Evolutionary conservation across 2,797 vertebrate genomes (phyloP), one percentile per base, ranked within the genome.

Genomic region (Aselliscus stoliczkanus): DNA sequence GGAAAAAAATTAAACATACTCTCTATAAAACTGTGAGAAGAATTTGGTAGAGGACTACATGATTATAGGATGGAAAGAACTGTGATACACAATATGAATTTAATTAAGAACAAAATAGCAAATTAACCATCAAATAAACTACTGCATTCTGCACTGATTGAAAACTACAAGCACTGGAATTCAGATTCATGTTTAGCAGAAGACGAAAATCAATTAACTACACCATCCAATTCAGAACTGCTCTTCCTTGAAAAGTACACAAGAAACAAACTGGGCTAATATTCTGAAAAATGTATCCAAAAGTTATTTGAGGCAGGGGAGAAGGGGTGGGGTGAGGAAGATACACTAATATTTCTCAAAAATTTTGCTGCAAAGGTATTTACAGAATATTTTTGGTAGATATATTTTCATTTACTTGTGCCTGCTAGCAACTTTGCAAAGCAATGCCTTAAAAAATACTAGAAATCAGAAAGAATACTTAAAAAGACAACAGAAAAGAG

Each of bases 101-200:
- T 82, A 86, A 87, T 88, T 47, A 70, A 65, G 52, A 86, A 88
- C 62, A 94, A 97, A 95, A 90, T 50, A 92, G 79, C 70, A 88
- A 93, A 94, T 77, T 90, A 93, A 64, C 62, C 79, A 86, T 67
- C 73, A 85, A 87, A 83, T 44, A 39, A 0, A 54, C 80, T 18
- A 69, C 0, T 93, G 76, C 70, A 56, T 44, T 87, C 67, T 52
- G 39, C 64, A 47, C 52, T 65, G 47, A 47, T 21, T 96, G 86
- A 94, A 97, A 98, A 93, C 54, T 67, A 96, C 83, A 93, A 96
- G 73, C 95, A 56, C 14, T 58, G 88, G 44, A 88, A 84, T 93
- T 60, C 90, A 93, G 75, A 75, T 31, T 86, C 80, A 50, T 72
- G 67, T 80, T 62, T 84, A 94, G 73, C 21, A 14, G 54, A 88